Conservation (phyloP, 2,888 invertebrate genomes). For the Dolichomitus sp. region DNA sequence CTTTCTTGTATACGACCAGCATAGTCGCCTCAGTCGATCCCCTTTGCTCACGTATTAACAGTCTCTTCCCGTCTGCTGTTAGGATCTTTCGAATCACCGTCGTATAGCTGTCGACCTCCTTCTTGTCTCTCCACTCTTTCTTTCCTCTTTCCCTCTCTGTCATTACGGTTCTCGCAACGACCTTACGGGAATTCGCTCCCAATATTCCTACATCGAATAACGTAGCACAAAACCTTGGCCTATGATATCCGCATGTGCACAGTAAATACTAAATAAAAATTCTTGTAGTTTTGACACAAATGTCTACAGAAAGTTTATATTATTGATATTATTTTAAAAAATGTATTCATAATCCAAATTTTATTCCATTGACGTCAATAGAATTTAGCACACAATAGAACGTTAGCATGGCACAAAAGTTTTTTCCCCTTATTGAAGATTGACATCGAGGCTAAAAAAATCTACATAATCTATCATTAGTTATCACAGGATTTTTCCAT, state of each 20-base stretch:
- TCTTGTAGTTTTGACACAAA: no score
- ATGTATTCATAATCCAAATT: no score
- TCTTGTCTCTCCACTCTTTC: constrained; percentile 1
- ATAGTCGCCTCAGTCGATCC: constrained; percentile 22
- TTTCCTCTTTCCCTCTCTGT: constrained; percentile 3
- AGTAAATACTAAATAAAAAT: no score
- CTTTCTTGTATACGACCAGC: constrained; percentile 21
- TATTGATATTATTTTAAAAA: no score
- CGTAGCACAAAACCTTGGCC: neutral
- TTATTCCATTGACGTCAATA: no score
- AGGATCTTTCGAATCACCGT: constrained; percentile 50
- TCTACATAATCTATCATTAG: no score
- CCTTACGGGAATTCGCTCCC: neutral
- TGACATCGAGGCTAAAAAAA: no score
- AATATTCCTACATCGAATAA: neutral
- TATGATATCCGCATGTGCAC: neutral
- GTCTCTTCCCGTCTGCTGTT: constrained; percentile 40
- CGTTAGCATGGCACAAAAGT: no score
- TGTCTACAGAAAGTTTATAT: no score
- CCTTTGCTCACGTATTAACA: constrained; percentile 53
- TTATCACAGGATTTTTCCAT: no score
- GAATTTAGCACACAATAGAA: no score
- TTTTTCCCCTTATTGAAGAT: no score
- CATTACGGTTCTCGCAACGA: constrained; percentile 7
- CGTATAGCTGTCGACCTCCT: constrained; percentile 11